Evolutionary conservation across 2,888 invertebrate species (phyloP).

Genomic region (Drosophila peninsularis): DNA sequence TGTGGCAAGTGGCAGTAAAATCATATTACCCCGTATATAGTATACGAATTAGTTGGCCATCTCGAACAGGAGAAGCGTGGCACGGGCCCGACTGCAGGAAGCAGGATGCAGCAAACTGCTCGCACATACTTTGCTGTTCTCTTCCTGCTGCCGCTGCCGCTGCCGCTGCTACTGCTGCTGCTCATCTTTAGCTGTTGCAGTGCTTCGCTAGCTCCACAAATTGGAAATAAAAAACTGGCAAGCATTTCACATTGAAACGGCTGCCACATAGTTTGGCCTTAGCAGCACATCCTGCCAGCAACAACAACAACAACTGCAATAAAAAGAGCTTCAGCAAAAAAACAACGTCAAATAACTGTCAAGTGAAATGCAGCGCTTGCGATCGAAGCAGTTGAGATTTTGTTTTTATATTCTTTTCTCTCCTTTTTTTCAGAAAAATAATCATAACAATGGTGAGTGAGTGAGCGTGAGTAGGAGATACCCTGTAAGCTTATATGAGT

Average conservation of each 20-base stretch:
- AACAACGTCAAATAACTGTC: conserved; percentile 51
- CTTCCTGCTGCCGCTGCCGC: conserved; percentile 7
- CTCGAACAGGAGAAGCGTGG: conserved; percentile 35
- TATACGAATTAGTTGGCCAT: conserved; percentile 65
- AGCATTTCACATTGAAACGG: conserved; percentile 42
- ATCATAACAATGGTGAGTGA: conserved; percentile 8
- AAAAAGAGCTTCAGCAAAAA: conserved; percentile 24
- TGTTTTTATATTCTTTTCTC: conserved; percentile 1
- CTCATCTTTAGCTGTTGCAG: conserved; percentile 32
- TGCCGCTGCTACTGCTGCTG: conserved; percentile 8
- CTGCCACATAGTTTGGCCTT: conserved; percentile 45
- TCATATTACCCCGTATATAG: conserved; percentile 61
- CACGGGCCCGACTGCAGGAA: conserved; percentile 45
- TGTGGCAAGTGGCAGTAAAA: conserved; percentile 43
- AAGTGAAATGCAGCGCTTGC: conserved; percentile 51
- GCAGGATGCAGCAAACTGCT: conserved; percentile 32
- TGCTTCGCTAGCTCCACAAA: conserved; percentile 27
- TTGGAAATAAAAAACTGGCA: conserved; percentile 42
- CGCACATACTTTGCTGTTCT: conserved; percentile 14
- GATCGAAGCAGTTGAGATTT: conserved; percentile 40
- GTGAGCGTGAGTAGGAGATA: neutral
- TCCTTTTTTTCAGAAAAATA: conserved; percentile 12
- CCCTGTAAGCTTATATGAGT: neutral
- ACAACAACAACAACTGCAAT: conserved; percentile 11
- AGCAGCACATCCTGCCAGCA: conserved; percentile 44